Percentiles rank a stretch among this genome's conserved stretches.
Conservation (phyloP, 1,140 invertebrate genomes). For the Cecropterus lyciades region DNA sequence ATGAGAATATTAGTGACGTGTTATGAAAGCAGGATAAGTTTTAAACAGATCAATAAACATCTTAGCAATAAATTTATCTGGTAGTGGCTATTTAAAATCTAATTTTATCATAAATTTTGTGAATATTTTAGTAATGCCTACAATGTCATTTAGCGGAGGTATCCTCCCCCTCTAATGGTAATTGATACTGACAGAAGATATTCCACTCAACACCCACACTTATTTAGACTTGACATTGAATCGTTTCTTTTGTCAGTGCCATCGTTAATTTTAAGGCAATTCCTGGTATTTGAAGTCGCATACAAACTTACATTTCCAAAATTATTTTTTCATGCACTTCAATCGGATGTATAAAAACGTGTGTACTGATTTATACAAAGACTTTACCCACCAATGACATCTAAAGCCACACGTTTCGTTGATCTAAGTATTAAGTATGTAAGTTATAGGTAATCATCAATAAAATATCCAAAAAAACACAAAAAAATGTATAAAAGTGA, state of each 20-base stretch:
- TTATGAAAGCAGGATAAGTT: slow-evolving; percentile 38
- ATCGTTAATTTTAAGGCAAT: slow-evolving; percentile 47
- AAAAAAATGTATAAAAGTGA: slow-evolving; percentile 69
- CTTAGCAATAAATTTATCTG: slow-evolving; percentile 35
- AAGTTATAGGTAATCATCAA: slow-evolving; percentile 77
- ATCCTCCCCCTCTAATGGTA: background rate
- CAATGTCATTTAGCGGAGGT: slow-evolving; percentile 21
- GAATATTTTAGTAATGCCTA: slow-evolving; percentile 35
- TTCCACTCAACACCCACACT: slow-evolving; percentile 15
- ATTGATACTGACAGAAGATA: slow-evolving; percentile 44
- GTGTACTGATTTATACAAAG: slow-evolving; percentile 66
- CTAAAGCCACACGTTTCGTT: slow-evolving; percentile 79
- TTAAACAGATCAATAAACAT: slow-evolving; percentile 35
- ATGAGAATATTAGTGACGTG: slow-evolving; percentile 46
- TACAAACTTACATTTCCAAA: slow-evolving; percentile 56
- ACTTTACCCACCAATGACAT: slow-evolving; percentile 78
- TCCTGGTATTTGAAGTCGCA: slow-evolving; percentile 20
- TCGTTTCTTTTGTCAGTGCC: slow-evolving; percentile 59
- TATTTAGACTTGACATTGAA: slow-evolving; percentile 21
- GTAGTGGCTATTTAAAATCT: slow-evolving; percentile 26
- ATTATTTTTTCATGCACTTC: slow-evolving; percentile 45
- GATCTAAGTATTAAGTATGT: slow-evolving; percentile 80
- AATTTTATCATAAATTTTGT: slow-evolving; percentile 28
- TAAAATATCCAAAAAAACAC: slow-evolving; percentile 60
- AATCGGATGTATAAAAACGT: slow-evolving; percentile 54